Base-by-base conservation (phyloP, 2,797 vertebrate species). In the Mastacembelus armatus region DNA sequence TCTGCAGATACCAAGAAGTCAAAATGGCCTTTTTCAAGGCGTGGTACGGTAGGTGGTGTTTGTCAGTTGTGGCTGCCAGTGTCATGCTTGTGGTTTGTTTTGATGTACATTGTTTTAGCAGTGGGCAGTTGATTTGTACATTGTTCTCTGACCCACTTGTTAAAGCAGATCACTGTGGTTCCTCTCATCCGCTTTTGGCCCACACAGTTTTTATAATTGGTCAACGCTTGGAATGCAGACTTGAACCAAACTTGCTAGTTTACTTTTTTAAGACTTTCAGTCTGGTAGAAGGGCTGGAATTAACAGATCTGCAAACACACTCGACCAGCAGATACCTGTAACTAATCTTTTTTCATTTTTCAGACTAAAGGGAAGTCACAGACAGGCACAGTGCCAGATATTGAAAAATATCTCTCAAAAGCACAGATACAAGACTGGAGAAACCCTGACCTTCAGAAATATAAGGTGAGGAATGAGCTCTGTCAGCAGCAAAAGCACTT, bases 1-100 rank as follows among this genome's bases (percentile, higher is more conserved):
- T 71, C 60, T 44, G 47, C 82, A 97, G 95, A 96, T 81, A 92
- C 93, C n/a, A 97, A 96, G 93, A 98, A 97, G 76, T 85, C 92
- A 60, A 95, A 95, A 89, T 96, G 96, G 96, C 95, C 94, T 24
- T 97, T 98, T 82, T 91, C 90, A 26, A 95, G 89, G 68, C 95
- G 92, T 77, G 91, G 86, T 87, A 85, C 88, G 42, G 95, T 96
- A 85, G 89, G 95, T 94, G 43, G 42, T 33, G 26, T 80, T 36
- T 65, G 32, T 59, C n/a, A 3, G 26, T 32, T 64, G 39, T 55
- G 39, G 19, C 16, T 56, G 63, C 68, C 60, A 24, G 11, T 57
- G 12, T 21, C 54, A 14, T 55, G 58, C 49, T 56, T 48, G 54
- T 70, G 35, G 9, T 72, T 79, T 83, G 66, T 81, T 75, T 68